phyloP scores from a whole-genome alignment of 2,113 vertebrate genomes.

The Galeopterus variegatus region DNA sequence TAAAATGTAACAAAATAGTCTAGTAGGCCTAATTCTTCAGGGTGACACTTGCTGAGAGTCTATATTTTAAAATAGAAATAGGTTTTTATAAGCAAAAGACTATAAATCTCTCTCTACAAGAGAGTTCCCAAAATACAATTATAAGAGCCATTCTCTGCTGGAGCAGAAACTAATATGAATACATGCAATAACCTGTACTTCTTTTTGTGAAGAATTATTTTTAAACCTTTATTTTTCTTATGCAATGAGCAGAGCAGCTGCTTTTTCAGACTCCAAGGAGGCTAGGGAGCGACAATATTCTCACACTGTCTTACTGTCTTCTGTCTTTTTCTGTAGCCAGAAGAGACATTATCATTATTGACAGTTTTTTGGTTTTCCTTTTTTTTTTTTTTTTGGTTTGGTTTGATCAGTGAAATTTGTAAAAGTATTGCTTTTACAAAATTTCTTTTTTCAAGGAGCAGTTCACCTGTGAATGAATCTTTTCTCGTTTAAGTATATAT shows the following conservation, averaged over 20 bases:
- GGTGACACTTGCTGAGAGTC: constrained; percentile 88
- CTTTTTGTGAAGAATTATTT: constrained; percentile 68
- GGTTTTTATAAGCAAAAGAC: constrained; percentile 78
- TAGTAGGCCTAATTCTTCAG: constrained; percentile 88
- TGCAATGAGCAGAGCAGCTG: background rate
- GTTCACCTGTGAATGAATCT: background rate
- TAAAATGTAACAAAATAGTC: constrained; percentile 89
- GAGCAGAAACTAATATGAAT: constrained; percentile 83
- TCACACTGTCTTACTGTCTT: background rate
- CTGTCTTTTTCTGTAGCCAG: too few species aligned
- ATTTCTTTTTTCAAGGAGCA: background rate
- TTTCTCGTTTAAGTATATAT: background rate
- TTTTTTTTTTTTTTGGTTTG: background rate
- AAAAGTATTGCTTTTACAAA: background rate
- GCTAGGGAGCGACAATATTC: background rate
- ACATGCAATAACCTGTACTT: constrained; percentile 74
- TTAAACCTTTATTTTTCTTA: constrained; percentile 68
- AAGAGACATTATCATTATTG: background rate
- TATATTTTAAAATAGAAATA: constrained; percentile 87
- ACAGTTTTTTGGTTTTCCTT: background rate
- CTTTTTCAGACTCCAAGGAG: background rate
- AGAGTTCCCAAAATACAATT: constrained; percentile 85
- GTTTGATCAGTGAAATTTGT: constrained; percentile 30
- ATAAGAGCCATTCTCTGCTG: constrained; percentile 83
- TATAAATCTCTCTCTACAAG: constrained; percentile 85